Base-by-base conservation (phyloP, 2,888 invertebrate genomes). In the Troilus luridus region DNA sequence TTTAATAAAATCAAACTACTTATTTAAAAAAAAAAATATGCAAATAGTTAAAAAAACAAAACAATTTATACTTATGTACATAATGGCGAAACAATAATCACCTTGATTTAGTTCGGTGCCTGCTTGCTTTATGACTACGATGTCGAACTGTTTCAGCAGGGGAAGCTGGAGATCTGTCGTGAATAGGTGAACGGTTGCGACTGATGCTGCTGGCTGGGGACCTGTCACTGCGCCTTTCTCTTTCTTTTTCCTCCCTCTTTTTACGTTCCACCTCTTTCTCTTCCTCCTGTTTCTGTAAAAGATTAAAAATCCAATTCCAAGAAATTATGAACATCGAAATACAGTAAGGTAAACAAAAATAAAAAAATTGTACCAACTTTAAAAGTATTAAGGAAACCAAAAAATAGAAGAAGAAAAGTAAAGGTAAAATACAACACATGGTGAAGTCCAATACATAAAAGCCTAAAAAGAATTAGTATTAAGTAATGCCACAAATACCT, bases 201-300 rank as follows among this genome's bases (percentile, higher is more conserved):
- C 92, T 92, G 21, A 92, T 91, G 58, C 92, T 92, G 88, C 92
- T 92, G 64, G 67, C 90, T 12, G 93, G 93, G 21, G 93, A 93
- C 54, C 92, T 92, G 41, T 93, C 93, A 64, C 93, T 91, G 88
- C 93, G 92, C 72, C 93, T 92, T 88, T 93, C 92, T 90, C 92
- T 92, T 92, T 93, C 93, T 62, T 93, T 92, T 92, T 93, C 93
- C 93, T 94, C 92, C 21, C 93, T 91, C 77, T 93, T 92, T 91
- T 93, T 93, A n/a, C 96, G 95, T 93, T 95, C 95, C 85, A 96
- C 96, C 94, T 96, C 96, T 93, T 96, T 96, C 93, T 96, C 96
- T 94, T 96, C 96, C 94, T 97, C 97, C 95, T 96, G 96, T 95
- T 96, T 96, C 96, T 96, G 95, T 94, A 95, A 95, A 95, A 94